A percentile compares a stretch with the other conserved stretches of the same genome.
Conservation (phyloP, 2,113 vertebrate genomes). For the Anolis carolinensis region DNA sequence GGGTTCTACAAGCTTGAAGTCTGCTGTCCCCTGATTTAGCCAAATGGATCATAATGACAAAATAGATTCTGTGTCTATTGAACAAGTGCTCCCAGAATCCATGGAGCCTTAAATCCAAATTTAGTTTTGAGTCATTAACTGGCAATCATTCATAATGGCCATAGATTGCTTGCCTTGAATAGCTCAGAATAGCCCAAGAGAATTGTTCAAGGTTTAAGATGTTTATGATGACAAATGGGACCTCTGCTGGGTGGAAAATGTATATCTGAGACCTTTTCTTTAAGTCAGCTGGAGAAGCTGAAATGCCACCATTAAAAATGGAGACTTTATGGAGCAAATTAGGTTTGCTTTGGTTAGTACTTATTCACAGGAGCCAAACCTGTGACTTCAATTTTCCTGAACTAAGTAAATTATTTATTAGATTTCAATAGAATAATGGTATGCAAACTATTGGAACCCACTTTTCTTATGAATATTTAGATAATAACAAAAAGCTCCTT, state of each 20-base stretch:
- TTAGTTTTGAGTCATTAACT: background rate
- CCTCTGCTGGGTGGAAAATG: background rate
- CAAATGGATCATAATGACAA: background rate
- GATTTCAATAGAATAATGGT: constrained; percentile 3
- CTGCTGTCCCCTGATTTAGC: background rate
- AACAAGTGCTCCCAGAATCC: background rate
- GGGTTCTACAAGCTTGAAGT: background rate
- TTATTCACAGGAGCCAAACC: constrained; percentile 3
- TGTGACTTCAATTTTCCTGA: background rate
- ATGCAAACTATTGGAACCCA: constrained; percentile 28
- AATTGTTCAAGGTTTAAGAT: background rate
- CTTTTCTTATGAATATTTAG: constrained; percentile 49
- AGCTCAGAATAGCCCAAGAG: background rate
- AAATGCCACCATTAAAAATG: background rate
- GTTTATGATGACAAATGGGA: background rate
- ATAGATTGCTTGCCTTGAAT: background rate
- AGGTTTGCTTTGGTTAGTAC: background rate
- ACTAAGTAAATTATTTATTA: background rate
- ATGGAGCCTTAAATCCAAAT: background rate
- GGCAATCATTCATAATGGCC: background rate
- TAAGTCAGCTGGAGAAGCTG: background rate
- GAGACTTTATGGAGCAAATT: background rate
- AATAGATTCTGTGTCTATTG: background rate
- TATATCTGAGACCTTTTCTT: background rate
- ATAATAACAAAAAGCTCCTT: constrained; percentile 44